Conservation (phyloP, 2,888 invertebrate genomes). For the Dromius quadrimaculatus region DNA sequence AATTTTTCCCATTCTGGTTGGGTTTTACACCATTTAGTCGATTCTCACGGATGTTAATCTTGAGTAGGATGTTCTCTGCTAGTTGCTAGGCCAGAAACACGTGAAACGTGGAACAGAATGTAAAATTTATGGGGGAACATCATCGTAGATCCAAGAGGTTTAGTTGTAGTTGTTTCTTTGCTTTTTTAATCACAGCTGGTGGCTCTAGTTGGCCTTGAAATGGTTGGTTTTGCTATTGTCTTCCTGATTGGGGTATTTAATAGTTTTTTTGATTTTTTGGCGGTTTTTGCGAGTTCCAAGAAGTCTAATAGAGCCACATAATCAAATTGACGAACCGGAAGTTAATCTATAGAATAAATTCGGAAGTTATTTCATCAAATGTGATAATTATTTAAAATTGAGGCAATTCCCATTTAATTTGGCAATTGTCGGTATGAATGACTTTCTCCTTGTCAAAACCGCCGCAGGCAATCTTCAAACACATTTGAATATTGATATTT, state of each 20-base stretch:
- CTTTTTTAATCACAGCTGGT: slow-evolving; percentile 17
- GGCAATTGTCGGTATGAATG: too few species aligned
- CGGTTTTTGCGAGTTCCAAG: slow-evolving; percentile 1
- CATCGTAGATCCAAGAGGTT: neutral
- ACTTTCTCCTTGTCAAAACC: too few species aligned
- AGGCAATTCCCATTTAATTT: too few species aligned
- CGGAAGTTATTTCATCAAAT: too few species aligned
- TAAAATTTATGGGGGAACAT: neutral
- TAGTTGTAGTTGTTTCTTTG: slow-evolving; percentile 1
- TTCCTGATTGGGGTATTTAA: slow-evolving; percentile 46
- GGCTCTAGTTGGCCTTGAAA: slow-evolving; percentile 34
- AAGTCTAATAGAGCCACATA: too few species aligned
- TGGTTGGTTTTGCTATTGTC: slow-evolving; percentile 35
- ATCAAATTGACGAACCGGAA: too few species aligned
- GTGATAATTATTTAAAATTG: too few species aligned
- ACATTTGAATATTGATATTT: too few species aligned
- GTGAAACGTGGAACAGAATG: neutral
- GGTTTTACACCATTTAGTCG: slow-evolving; percentile 1
- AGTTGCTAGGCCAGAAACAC: slow-evolving; percentile 19
- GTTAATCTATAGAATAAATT: too few species aligned
- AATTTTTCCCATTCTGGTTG: neutral
- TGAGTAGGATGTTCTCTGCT: neutral
- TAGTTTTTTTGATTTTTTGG: slow-evolving; percentile 23
- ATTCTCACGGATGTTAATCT: slow-evolving; percentile 17
- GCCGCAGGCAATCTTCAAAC: too few species aligned